Conservation (phyloP, 2,113 vertebrate genomes). For the Ptilonorhynchus violaceus region DNA sequence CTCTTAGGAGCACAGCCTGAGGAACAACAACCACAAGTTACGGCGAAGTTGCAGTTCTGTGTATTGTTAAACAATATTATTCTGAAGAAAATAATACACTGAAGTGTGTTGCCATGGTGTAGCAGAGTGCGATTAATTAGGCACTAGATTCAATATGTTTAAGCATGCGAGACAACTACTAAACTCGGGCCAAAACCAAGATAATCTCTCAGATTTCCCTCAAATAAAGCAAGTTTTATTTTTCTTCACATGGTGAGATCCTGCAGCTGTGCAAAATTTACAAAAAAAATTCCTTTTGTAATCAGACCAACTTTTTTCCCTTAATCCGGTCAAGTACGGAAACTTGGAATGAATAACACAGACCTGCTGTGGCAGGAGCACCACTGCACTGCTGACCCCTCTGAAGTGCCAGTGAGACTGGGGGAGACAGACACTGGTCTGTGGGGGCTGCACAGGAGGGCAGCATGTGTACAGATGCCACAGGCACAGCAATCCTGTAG, state of each 20-base stretch:
- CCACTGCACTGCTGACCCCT: background rate
- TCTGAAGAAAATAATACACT: background rate
- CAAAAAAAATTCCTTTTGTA: background rate
- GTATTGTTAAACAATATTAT: background rate
- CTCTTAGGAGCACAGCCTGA: background rate
- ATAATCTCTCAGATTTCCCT: background rate
- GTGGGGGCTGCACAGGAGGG: background rate
- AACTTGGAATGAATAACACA: background rate
- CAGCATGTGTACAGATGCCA: rapidly evolving
- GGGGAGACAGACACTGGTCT: no score
- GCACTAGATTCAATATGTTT: background rate
- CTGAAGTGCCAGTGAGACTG: background rate
- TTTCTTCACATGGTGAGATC: background rate
- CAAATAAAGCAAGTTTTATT: background rate
- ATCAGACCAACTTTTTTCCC: background rate
- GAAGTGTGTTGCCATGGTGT: slow-evolving; percentile 3
- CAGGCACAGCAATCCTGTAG: background rate
- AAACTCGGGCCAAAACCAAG: background rate
- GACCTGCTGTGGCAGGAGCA: background rate
- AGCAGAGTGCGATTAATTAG: background rate
- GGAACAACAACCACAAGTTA: background rate
- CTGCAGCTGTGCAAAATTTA: background rate
- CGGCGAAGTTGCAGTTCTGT: background rate
- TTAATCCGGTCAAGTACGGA: background rate
- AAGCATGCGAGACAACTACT: background rate